Evolutionary conservation across 2,888 invertebrate genomes (phyloP), one percentile per base, ranked within the genome.

Genomic region (Tipula unca): DNA sequence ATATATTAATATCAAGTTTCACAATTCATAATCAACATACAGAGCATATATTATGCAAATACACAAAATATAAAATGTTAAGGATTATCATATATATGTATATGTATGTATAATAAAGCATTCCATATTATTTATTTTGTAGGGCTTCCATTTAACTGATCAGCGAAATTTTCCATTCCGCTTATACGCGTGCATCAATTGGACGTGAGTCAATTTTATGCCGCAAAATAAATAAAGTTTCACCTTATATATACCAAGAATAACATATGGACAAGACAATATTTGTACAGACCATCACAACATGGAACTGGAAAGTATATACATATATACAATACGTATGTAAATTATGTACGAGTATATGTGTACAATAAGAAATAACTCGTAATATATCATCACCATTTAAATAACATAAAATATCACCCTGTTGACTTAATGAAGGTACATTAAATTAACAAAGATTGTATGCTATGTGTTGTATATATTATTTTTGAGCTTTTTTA

Each of bases 351-450:
- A 39, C 39, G 13, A n/a, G 42, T n/a, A 42, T 17, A 39, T 48
- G 17, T 69, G 6, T 17, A 48, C 39, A 17, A 17, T 17, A 48
- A 17, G 48, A n/a, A 48, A n/a, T 48, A 48, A 48, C 13, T 69
- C 69, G 3, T 69, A 69, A 69, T 25, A 69, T 69, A 25, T 69
- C 69, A 69, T 69, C 69, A 69, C 69, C 69, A 69, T 69, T n/a
- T 69, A 69, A 25, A 69, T 69, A 83, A 83, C 83, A 32, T 83
- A 83, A 83, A 83, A 83, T 83, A 83, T 83, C 83, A 83, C 83
- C 83, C 83, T 83, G 83, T 83, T 83, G 83, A 83, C 83, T 83
- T 83, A 83, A 83, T 83, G 83, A 83, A 83, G 83, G 83, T n/a
- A 83, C 32, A 83, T 83, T 83, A 83, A 83, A 83, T 83, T 83